These are phyloP conservation scores for Sebastes taczanowskii DNA, from an alignment of 2,797 vertebrate species.

Conservation along the genomic window DNA sequence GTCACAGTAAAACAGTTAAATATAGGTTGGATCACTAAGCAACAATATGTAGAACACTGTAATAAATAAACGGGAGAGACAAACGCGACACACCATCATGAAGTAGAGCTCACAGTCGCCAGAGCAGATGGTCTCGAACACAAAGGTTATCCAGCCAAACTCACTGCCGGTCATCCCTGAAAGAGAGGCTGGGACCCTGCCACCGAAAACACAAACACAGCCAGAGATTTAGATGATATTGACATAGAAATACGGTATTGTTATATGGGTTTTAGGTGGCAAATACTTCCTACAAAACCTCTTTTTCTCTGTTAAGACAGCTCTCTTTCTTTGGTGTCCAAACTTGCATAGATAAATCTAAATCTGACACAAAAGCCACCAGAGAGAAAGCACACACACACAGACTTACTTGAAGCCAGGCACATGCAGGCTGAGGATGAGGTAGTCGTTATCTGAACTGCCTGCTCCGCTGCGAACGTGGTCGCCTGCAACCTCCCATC, in stretches of 20 bases:
- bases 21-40: neutral
- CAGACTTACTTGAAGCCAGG: slow-evolving; percentile 92
- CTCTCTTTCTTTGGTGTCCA: neutral
- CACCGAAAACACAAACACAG: neutral
- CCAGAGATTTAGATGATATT: neutral
- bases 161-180: slow-evolving; percentile 88
- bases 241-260: neutral
- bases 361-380: neutral
- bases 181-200: slow-evolving; percentile 91
- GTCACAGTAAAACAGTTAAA: neutral
- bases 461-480: slow-evolving; percentile 92
- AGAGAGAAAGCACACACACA: slow-evolving; percentile 26
- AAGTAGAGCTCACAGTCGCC: slow-evolving; percentile 97
- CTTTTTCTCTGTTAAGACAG: neutral
- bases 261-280: neutral
- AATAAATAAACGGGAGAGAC: neutral
- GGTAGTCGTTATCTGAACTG: slow-evolving; percentile 95
- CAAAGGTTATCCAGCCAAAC: slow-evolving; percentile 91
- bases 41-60: neutral
- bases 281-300: neutral
- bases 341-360: neutral
- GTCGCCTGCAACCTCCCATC: slow-evolving; percentile 97
- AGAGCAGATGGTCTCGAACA: slow-evolving; percentile 94
- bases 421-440: slow-evolving; percentile 93
- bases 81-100: slow-evolving; percentile 89